Conservation (phyloP, 2,113 vertebrate species). For the Bos javanicus region DNA sequence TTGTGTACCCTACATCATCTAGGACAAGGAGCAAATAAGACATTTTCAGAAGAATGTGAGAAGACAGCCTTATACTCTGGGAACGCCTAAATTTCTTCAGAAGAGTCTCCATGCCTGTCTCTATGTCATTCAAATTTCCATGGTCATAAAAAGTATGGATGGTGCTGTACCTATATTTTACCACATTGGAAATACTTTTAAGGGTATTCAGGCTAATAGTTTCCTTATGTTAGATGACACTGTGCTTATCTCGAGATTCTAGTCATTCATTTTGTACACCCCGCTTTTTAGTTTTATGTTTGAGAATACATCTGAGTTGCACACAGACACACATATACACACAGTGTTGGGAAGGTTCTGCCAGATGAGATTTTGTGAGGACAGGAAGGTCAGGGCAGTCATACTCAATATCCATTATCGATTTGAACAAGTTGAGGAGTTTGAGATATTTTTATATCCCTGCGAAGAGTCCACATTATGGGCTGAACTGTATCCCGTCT, state of each 20-base stretch:
- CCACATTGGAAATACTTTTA: not conserved
- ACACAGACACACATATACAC: not conserved
- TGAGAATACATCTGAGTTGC: not conserved
- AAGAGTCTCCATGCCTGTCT: not conserved
- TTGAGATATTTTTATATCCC: not conserved
- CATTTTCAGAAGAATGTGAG: not conserved
- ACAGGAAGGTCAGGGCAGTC: not conserved
- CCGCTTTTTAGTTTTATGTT: not conserved
- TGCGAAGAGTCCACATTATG: not conserved
- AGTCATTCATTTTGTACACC: not conserved
- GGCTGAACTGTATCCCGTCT: not conserved
- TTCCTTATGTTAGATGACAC: not conserved
- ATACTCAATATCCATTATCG: not conserved
- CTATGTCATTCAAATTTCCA: not conserved
- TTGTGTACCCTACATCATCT: not conserved
- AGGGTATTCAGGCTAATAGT: not conserved
- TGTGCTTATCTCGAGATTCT: not conserved
- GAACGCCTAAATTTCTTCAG: not conserved
- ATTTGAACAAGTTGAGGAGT: not conserved
- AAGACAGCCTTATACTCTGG: not conserved
- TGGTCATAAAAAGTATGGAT: not conserved
- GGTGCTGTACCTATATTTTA: not conserved
- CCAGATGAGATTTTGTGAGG: not conserved
- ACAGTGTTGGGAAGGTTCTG: not conserved
- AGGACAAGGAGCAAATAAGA: not conserved